Conservation (phyloP, 1,140 invertebrate species). For the Macrosteles quadrilineatus region DNA sequence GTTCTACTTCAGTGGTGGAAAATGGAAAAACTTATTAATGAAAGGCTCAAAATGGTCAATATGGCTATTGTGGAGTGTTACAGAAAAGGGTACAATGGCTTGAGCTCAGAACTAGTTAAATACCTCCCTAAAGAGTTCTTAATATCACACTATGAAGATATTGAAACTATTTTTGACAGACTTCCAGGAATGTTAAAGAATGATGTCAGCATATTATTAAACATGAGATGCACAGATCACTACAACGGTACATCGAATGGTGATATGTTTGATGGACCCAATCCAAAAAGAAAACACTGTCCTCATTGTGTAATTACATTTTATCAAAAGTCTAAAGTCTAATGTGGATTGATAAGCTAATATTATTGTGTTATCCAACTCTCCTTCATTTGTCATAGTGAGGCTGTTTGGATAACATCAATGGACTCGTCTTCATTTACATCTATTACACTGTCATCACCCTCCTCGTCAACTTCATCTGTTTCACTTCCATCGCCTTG, state of each 20-base stretch:
- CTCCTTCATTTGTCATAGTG: too few species aligned
- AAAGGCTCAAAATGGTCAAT: not conserved
- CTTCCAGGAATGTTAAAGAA: not conserved
- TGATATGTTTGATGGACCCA: not conserved
- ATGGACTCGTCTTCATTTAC: too few species aligned
- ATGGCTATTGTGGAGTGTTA: not conserved
- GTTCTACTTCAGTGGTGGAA: slow-evolving; percentile 1
- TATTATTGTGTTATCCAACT: not conserved
- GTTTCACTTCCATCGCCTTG: too few species aligned
- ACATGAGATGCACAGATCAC: not conserved
- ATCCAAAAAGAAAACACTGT: not conserved
- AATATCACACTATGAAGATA: not conserved
- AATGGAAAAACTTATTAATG: not conserved
- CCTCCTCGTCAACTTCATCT: too few species aligned
- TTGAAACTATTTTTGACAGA: not conserved
- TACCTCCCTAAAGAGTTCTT: slow-evolving; percentile 2
- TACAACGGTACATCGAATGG: not conserved
- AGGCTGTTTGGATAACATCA: too few species aligned
- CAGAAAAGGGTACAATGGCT: not conserved
- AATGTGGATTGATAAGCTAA: not conserved
- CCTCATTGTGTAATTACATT: not conserved
- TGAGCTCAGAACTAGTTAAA: not conserved
- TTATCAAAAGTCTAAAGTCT: not conserved
- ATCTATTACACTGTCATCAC: too few species aligned
- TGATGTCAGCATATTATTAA: not conserved